Base-by-base conservation (phyloP, 2,113 vertebrate genomes). In the Collichthys lucidus region DNA sequence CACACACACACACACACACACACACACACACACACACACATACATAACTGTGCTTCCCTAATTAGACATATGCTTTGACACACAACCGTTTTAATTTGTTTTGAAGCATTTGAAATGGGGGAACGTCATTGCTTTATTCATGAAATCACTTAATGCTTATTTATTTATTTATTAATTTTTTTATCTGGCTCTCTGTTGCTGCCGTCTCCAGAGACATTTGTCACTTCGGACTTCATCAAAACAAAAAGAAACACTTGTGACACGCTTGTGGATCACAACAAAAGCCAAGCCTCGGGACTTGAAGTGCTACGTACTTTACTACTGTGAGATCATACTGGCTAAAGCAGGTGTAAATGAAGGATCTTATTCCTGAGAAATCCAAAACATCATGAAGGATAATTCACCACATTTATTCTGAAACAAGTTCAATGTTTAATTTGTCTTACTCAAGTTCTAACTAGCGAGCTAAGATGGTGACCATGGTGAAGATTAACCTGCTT, bases 61-160 rank as follows among this genome's bases (percentile, higher is more conserved):
- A 94, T 94, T 92, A 92, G 88, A 92, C 90, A 87, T 88, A 92
- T 92, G 92, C 91, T 90, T 88, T 92, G 92, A 92, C 86, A 88
- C 87, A 86, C 81, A 74, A 78, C 71, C 86, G 50, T 79, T 92
- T 88, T 85, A 88, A 93, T 92, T 85, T 91, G 89, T 85, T 80
- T 74, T 77, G 89, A 93, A 89, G 85, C 62, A 71, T 84, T 72
- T 65, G 76, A 87, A 87, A 89, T 46, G 49, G 76, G 69, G 82
- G 73, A 80, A 75, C 67, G 40, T 55, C 67, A 26, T 11, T 19
- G 59, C 81, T 89, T 77, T 84, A 77, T 86, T 83, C 60, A 73
- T 80, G 24, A 87, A 79, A 85, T 82, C 83, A 60, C 79, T 74
- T 80, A 74, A 70, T 19, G 56, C 17, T 53, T 55, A 15, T 55